Evolutionary conservation across 1,140 invertebrate species (phyloP), one percentile per base, ranked within the genome.

Genomic region (Tenebrio molitor): DNA sequence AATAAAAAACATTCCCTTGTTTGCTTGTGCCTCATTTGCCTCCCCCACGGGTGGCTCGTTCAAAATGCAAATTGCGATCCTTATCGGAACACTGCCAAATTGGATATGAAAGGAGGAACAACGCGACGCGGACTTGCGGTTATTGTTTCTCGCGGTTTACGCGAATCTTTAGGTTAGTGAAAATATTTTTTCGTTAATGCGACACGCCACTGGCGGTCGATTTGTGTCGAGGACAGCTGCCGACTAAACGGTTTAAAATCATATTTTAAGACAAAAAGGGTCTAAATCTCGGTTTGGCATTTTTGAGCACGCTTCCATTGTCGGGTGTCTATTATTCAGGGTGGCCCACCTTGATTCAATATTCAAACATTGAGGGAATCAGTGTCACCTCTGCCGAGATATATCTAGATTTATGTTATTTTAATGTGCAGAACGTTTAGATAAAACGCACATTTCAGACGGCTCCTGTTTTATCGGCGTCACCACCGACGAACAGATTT

Each of bases 291-390:
- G 29, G 23, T 69, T 58, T 36, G 50, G 14, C 34, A 69, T 69
- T 69, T 62, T 69, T 15, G 17, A 53, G 50, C 67, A 69, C 67
- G 67, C 36, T 39, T n/a, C 44, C 15, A 66, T 66, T 66, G 64
- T 66, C 36, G 64, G 1, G 17, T 29, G 8, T 10, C 19, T 29
- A 58, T 58, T 58, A 58, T 29, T 29, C 23, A 15, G 64, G 62
- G 36, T 41, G 64, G 64, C 64, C 64, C 67, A 69, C 67, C 67
- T 69, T 58, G 67, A 69, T 69, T 69, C 67, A 69, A 58, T 69
- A 69, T 50, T 69, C 67, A 69, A 69, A 69, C 67, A 69, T 69
- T 69, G 44, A 53, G 67, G 67, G 67, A 53, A 69, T 69, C 67
- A 69, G 29, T 41, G 46, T 69, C 67, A 62, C 33, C 66, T 41